Conservation (phyloP, 2,113 vertebrate species). For the Lipophrys pholis region DNA sequence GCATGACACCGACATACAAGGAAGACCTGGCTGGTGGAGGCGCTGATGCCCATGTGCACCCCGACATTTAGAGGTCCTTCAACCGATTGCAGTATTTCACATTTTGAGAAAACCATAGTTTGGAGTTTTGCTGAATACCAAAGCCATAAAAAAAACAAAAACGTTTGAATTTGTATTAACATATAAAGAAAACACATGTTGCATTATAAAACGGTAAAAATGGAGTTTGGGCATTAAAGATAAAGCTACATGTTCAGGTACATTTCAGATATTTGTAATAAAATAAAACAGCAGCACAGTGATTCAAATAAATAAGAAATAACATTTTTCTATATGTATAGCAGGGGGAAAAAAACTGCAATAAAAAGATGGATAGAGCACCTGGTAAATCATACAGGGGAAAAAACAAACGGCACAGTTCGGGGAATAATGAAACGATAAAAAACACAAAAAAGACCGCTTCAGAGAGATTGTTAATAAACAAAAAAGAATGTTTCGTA, state of each 20-base stretch:
- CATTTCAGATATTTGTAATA: slow-evolving; percentile 1
- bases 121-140: slow-evolving; percentile 6
- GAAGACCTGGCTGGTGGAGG: no score
- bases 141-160: slow-evolving; percentile 5
- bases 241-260: slow-evolving; percentile 5
- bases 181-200: background rate
- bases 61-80: slow-evolving; percentile 5
- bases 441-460: background rate
- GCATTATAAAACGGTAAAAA: slow-evolving; percentile 20
- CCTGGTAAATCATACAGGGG: slow-evolving; percentile 5
- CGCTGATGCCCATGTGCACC: no score
- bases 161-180: background rate
- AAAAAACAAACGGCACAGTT: background rate
- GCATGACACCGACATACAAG: no score
- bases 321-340: background rate
- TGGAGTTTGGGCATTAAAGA: slow-evolving; percentile 2
- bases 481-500: background rate
- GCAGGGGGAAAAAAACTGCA: no score
- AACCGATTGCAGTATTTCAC: slow-evolving; percentile 55
- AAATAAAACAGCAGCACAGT: slow-evolving; percentile 42
- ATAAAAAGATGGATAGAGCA: slow-evolving; percentile 7
- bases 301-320: slow-evolving; percentile 48
- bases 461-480: background rate
- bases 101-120: slow-evolving; percentile 36
- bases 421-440: background rate